Conservation (phyloP, 2,797 vertebrate genomes). For the Onychomys arenicola region DNA sequence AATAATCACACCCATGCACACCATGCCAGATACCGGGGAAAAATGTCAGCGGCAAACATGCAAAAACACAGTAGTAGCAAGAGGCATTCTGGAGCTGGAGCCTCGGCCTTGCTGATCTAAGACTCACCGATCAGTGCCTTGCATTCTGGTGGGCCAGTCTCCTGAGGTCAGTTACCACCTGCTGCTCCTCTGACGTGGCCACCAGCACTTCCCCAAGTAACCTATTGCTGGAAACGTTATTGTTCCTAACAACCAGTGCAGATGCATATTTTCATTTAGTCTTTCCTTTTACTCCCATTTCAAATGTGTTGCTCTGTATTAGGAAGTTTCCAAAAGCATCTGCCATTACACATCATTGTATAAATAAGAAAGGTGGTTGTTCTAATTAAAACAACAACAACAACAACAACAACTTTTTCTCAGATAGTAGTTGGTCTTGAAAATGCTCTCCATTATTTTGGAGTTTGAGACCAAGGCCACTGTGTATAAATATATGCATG, state of each 20-base stretch:
- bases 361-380: slow-evolving; percentile 46
- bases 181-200: too few species aligned
- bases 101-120: too few species aligned
- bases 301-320: slow-evolving; percentile 11
- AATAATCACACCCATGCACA: too few species aligned
- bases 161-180: too few species aligned
- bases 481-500: background rate
- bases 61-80: too few species aligned
- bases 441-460: slow-evolving; percentile 38
- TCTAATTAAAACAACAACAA: slow-evolving; percentile 67
- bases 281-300: slow-evolving; percentile 71
- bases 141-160: too few species aligned
- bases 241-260: slow-evolving; percentile 65
- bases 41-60: too few species aligned
- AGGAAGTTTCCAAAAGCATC: slow-evolving; percentile 69
- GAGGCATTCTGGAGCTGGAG: too few species aligned
- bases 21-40: too few species aligned
- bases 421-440: background rate
- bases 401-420: slow-evolving; percentile 32
- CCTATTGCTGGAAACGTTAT: slow-evolving; percentile 59
- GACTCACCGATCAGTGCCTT: too few species aligned
- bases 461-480: slow-evolving; percentile 45
- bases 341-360: background rate
- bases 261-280: slow-evolving; percentile 75
- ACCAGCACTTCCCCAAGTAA: background rate